These are phyloP conservation scores for Plemyria rubiginata DNA, from an alignment of 2,888 invertebrate species.

Conservation along the genomic window DNA sequence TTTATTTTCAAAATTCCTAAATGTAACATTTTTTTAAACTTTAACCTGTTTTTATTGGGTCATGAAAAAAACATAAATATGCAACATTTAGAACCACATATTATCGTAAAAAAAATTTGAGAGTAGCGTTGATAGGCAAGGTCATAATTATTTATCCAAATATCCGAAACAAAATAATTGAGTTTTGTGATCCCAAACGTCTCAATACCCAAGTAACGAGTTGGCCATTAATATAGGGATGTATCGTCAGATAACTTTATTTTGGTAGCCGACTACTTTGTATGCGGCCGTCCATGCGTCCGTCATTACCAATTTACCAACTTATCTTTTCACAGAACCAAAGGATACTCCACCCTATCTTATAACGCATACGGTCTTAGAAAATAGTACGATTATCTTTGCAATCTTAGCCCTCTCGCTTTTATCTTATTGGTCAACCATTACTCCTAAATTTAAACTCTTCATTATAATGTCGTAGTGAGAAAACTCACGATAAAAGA, in stretches of 20 bases:
- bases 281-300: slow-evolving; percentile 81
- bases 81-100: too few species aligned
- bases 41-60: too few species aligned
- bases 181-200: slow-evolving; percentile 69
- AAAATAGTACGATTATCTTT: slow-evolving; percentile 40
- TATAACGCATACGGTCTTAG: slow-evolving; percentile 41
- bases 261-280: slow-evolving; percentile 84
- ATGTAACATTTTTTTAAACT: too few species aligned
- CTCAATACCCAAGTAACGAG: slow-evolving; percentile 84
- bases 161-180: slow-evolving; percentile 71
- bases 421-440: slow-evolving; percentile 85
- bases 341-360: slow-evolving; percentile 52
- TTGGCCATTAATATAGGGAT: slow-evolving; percentile 83
- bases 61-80: too few species aligned
- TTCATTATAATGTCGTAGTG: slow-evolving; percentile 82
- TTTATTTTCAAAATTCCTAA: too few species aligned
- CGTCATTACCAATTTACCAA: slow-evolving; percentile 76
- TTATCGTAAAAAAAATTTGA: too few species aligned
- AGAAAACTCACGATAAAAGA: slow-evolving; percentile 79
- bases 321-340: slow-evolving; percentile 39
- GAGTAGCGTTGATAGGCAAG: slow-evolving; percentile 24
- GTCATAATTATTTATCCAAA: slow-evolving; percentile 54
- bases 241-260: slow-evolving; percentile 84
- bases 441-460: slow-evolving; percentile 85
- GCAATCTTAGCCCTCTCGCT: slow-evolving; percentile 75